Evolutionary conservation across 2,888 invertebrate genomes (phyloP), one percentile per base, ranked within the genome.

Genomic region (Sycophila texana): DNA sequence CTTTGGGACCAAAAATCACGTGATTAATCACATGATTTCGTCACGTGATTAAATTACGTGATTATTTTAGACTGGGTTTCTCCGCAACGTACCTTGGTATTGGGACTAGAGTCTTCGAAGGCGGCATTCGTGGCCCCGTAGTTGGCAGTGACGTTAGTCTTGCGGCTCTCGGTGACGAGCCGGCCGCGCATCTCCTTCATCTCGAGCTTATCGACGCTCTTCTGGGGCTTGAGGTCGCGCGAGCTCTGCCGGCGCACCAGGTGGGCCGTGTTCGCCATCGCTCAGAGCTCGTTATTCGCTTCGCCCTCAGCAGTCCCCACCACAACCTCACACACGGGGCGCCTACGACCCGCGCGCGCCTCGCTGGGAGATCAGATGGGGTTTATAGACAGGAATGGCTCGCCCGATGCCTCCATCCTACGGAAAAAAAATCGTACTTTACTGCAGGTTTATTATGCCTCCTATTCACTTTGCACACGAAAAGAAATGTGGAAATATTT

Each of bases 211-310:
- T 97, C 97, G 85, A 97, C 91, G 71, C 96, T 96, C 83, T 95
- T 94, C 90, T 96, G 96, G 60, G 92, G 92, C 87, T 95, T 94
- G 66, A 96, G 92, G 87, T 97, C 97, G 84, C 96, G 93, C 79
- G 97, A 97, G 90, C 97, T 97, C 91, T 97, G 97, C 77, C 97
- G 93, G 84, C 97, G 93, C 88, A 97, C 94, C 88, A 97, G 92
- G 91, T 97, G 97, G 77, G 96, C 96, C 85, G 97, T 96, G 91
- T 97, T 97, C 87, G 97, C 97, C 97, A 97, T 97, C 86, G 91
- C 67, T 73, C 47, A 13, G 22, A 14, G 18, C 4, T 58, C 20
- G 91, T 84, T 66, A 2, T 16, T 7, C 60, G 58, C 39, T 22
- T 60, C 26, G 7, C n/a, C 22, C 18, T 5, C 10, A 39, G 10